Percentiles rank a stretch among this genome's conserved stretches.
Evolutionary conservation across 2,113 vertebrate genomes (phyloP).

Genomic region (Phylloscopus whistleri): DNA sequence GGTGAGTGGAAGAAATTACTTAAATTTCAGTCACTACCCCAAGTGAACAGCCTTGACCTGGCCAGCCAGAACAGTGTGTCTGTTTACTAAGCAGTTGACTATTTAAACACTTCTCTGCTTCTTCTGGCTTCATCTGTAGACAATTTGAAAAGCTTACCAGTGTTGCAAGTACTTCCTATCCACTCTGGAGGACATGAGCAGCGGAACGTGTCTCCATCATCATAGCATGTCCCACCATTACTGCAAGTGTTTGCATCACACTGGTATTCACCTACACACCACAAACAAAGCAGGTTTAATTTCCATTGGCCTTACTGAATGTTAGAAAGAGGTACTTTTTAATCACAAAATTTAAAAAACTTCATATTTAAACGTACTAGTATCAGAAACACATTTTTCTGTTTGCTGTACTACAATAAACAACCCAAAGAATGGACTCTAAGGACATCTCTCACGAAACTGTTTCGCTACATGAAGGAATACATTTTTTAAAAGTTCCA

Average conservation of each 20-base stretch:
- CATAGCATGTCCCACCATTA: slow-evolving; percentile 90
- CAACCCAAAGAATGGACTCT: background rate
- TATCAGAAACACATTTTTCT: background rate
- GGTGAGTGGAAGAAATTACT: background rate
- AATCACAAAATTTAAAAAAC: background rate
- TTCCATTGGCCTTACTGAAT: background rate
- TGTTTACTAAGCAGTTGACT: background rate
- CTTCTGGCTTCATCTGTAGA: background rate
- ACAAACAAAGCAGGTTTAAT: background rate
- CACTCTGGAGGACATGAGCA: slow-evolving; percentile 87
- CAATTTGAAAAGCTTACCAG: slow-evolving; percentile 69
- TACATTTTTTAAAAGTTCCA: background rate
- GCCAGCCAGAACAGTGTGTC: background rate
- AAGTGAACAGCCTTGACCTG: background rate
- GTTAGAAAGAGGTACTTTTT: background rate
- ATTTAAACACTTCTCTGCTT: background rate
- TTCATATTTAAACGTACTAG: background rate
- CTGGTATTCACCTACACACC: slow-evolving; percentile 84
- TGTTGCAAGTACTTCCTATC: slow-evolving; percentile 89
- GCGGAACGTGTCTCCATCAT: slow-evolving; percentile 87
- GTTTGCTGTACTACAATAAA: background rate
- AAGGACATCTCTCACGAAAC: background rate
- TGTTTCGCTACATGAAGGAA: background rate
- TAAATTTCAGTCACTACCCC: background rate
- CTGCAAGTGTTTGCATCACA: slow-evolving; percentile 90